Evolutionary conservation across 2,113 vertebrate species (phyloP).

Genomic region (Melierax canorus): DNA sequence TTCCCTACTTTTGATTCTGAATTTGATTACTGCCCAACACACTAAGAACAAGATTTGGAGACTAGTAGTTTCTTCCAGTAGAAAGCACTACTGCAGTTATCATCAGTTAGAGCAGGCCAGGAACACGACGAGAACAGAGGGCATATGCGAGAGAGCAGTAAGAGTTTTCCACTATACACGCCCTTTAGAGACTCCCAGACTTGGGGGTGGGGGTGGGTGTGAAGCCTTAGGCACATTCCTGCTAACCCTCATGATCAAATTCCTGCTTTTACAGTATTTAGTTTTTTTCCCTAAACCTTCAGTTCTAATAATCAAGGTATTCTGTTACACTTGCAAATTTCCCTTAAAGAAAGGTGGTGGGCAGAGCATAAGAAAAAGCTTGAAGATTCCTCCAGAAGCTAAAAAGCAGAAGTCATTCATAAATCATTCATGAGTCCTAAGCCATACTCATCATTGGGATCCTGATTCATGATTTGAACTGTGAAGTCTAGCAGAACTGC

Average conservation of each 20-base stretch:
- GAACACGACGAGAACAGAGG: accelerated
- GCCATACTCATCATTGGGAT: background rate
- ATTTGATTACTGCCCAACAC: background rate
- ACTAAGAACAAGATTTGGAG: background rate
- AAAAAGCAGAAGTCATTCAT: constrained; percentile 2
- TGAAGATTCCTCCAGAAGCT: background rate
- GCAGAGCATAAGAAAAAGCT: background rate
- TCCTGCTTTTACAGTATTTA: background rate
- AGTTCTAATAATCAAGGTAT: background rate
- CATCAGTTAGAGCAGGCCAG: background rate
- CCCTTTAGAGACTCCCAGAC: background rate
- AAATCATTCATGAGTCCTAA: constrained; percentile 26
- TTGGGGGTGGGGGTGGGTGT: accelerated
- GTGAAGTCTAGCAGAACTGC: background rate
- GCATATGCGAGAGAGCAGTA: background rate
- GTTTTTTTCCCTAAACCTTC: background rate
- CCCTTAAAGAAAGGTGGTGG: background rate
- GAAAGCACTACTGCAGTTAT: background rate
- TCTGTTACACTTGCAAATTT: constrained; percentile 4
- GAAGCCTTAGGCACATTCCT: background rate
- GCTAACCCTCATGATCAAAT: background rate
- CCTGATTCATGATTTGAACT: background rate
- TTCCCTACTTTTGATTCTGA: background rate
- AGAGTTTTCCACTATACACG: background rate
- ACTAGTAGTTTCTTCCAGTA: background rate